Conservation (phyloP, 2,797 vertebrate genomes). For the Rhinichthys osculus region DNA sequence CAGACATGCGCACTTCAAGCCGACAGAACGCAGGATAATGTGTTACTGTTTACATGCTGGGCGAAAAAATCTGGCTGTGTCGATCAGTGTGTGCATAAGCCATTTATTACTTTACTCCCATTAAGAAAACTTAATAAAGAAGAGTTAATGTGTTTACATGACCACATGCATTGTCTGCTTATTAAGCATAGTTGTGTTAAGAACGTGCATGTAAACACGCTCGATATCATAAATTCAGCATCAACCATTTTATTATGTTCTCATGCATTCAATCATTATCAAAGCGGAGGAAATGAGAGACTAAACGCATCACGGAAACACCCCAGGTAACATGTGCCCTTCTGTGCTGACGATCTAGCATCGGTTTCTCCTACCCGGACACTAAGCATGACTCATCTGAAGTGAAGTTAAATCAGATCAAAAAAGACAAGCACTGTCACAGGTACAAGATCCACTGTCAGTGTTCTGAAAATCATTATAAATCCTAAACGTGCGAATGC, state of each 20-base stretch:
- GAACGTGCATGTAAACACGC: not conserved
- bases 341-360: not conserved
- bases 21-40: not conserved
- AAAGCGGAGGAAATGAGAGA: not conserved
- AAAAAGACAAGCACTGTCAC: conserved; percentile 29
- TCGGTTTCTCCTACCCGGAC: not conserved
- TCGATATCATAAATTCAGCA: conserved; percentile 21
- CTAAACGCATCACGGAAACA: not conserved
- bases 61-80: not conserved
- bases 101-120: not conserved
- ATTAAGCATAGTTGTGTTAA: not conserved
- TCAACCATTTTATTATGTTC: conserved; percentile 13
- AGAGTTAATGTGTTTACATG: not conserved
- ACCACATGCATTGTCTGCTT: not conserved
- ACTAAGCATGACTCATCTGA: conserved; percentile 15
- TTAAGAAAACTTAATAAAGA: not conserved
- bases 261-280: not conserved
- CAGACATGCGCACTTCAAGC: not conserved
- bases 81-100: not conserved
- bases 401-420: conserved; percentile 34
- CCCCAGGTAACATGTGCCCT: not conserved
- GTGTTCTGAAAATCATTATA: conserved; percentile 29
- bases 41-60: not conserved
- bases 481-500: conserved; percentile 7
- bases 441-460: conserved; percentile 29